phyloP scores from a whole-genome alignment of 2,888 invertebrate genomes.

The Spodoptera picta region DNA sequence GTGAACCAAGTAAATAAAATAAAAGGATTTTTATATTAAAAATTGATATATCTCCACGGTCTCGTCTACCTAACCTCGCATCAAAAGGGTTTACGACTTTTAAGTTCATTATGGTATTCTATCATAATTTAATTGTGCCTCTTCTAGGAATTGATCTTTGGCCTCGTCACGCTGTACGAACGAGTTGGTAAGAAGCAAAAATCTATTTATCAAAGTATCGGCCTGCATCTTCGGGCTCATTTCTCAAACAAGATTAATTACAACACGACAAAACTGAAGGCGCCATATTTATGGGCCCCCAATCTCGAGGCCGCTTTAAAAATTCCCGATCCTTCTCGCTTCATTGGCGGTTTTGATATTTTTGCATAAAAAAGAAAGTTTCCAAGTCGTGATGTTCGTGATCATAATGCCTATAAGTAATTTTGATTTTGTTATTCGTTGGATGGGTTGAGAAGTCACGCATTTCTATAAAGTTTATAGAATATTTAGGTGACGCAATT shows the following conservation, averaged over 20 bases:
- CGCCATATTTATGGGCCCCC: constrained; percentile 64
- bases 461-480: no score
- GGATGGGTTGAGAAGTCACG: no score
- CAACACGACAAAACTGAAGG: constrained; percentile 73
- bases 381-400: not conserved
- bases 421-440: no score
- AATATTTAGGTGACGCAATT: no score
- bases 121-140: constrained; percentile 3
- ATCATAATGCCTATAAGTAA: no score
- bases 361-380: constrained; percentile 13
- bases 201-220: constrained; percentile 86
- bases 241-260: constrained; percentile 85
- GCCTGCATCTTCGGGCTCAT: constrained; percentile 75
- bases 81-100: no score
- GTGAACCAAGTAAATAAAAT: no score
- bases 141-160: constrained; percentile 49
- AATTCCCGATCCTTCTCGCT: constrained; percentile 29
- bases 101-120: no score
- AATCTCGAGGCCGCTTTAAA: constrained; percentile 43
- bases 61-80: no score
- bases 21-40: no score
- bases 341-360: constrained; percentile 37
- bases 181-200: constrained; percentile 80
- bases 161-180: constrained; percentile 62
- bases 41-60: no score